phyloP scores from a whole-genome alignment of 2,797 vertebrate species.

The Sardinella longiceps region DNA sequence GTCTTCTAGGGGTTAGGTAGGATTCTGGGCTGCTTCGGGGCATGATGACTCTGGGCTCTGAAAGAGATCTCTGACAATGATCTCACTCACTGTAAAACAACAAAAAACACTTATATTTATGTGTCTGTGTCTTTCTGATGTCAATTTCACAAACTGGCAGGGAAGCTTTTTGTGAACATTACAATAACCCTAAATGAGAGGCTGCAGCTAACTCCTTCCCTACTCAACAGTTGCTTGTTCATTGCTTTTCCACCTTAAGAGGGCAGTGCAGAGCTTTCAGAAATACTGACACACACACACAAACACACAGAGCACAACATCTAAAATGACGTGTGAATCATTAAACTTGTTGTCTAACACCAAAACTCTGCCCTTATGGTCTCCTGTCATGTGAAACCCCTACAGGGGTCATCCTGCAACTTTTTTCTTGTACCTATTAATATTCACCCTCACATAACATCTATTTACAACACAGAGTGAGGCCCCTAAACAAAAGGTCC shows the following conservation, averaged over 20 bases:
- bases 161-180: too few species aligned
- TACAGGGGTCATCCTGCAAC: background rate
- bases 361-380: background rate
- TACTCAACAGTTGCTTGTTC: background rate
- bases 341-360: background rate
- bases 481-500: background rate
- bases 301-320: background rate
- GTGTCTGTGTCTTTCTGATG: background rate
- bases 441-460: background rate
- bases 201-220: too few species aligned
- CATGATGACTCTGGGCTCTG: constrained; percentile 78
- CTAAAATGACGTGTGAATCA: background rate
- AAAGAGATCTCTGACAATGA: constrained; percentile 92
- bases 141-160: background rate
- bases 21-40: constrained; percentile 59
- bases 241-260: background rate
- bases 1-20: constrained; percentile 45
- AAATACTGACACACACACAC: background rate
- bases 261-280: background rate
- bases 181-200: too few species aligned
- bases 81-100: constrained; percentile 85
- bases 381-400: background rate
- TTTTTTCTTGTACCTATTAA: background rate
- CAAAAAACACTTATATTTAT: constrained; percentile 11
- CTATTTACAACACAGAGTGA: background rate